Base-by-base conservation (phyloP, 2,797 vertebrate genomes). In the Apogon talboti region DNA sequence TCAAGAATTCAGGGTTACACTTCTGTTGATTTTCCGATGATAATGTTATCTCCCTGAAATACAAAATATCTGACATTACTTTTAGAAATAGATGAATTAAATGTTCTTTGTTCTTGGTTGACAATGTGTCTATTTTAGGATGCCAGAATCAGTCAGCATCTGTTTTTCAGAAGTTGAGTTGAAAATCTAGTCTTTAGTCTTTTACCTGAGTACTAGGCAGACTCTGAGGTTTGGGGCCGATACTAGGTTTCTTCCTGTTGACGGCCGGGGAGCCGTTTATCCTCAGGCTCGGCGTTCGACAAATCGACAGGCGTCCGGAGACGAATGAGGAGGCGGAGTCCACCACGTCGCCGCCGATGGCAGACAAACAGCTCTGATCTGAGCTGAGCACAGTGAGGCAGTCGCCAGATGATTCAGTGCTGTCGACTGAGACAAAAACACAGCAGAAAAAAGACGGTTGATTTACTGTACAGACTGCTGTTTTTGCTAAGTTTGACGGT, bases 401-500 rank as follows among this genome's bases (percentile, higher is more conserved):
- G 50, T 93, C 93, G 16, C 78, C 87, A 6, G 93, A 93, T 2
- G 93, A 94, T 55, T 91, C 91, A 0, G 87, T 90, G 84, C 86
- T 88, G 72, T 92, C 91, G 54, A 79, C 93, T 94, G 47, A 24
- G 69, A 46, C 12, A 81, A 48, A 64, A 24, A 76, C 13, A 62
- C 13, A 62, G 50, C 28, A 40, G 14, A 42, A 4, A 52, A 16
- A 11, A 37, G 7, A 2, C 19, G 10, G 19, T 45, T 59, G 38
- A 14, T 11, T 55, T 10, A 50, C 8, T 35, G 15, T 1, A 44
- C 43, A 16, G 1, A 16, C 3, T 30, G 59, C 16, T 10, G 9
- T 10, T 35, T 28, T 28, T 28, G 24, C 24, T 28, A 4, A 28
- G 24, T 6, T 28, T 28, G 6, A 28, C 4, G 24, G 19, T 2